These are phyloP conservation scores for Gymnoscopelus braueri DNA, from an alignment of 2,797 vertebrate genomes.

Conservation along the genomic window DNA sequence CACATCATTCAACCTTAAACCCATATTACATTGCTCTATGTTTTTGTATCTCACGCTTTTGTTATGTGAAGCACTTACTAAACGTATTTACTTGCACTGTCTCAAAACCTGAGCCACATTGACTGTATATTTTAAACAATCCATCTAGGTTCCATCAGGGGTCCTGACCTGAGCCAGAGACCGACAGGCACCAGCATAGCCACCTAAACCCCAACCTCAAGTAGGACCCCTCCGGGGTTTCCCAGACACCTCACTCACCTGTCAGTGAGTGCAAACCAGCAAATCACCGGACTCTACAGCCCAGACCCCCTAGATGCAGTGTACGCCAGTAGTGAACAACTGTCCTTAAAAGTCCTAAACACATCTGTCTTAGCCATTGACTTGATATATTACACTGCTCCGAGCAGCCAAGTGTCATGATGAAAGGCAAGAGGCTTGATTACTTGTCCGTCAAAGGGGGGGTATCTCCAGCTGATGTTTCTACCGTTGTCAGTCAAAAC, in stretches of 20 bases:
- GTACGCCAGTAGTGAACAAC: not conserved
- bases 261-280: constrained; percentile 13
- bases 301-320: not conserved
- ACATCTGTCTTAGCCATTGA: constrained; percentile 19
- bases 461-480: constrained; percentile 5
- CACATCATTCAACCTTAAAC: not conserved
- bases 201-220: constrained; percentile 54
- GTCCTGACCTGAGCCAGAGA: constrained; percentile 55
- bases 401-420: not conserved
- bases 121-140: constrained; percentile 10
- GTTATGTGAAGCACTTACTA: no score
- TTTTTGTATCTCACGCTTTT: no score
- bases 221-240: constrained; percentile 42
- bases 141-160: constrained; percentile 14
- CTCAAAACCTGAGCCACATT: not conserved
- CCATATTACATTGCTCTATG: not conserved
- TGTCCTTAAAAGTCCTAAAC: constrained; percentile 23
- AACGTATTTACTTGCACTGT: not conserved
- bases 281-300: constrained; percentile 15
- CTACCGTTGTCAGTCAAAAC: constrained; percentile 34
- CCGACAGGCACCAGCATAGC: constrained; percentile 62
- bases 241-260: constrained; percentile 20
- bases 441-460: constrained; percentile 16
- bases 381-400: constrained; percentile 17
- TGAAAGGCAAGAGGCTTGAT: not conserved